Evolutionary conservation across 1,140 invertebrate species (phyloP).

Genomic region (Caenorhabditis remanei): DNA sequence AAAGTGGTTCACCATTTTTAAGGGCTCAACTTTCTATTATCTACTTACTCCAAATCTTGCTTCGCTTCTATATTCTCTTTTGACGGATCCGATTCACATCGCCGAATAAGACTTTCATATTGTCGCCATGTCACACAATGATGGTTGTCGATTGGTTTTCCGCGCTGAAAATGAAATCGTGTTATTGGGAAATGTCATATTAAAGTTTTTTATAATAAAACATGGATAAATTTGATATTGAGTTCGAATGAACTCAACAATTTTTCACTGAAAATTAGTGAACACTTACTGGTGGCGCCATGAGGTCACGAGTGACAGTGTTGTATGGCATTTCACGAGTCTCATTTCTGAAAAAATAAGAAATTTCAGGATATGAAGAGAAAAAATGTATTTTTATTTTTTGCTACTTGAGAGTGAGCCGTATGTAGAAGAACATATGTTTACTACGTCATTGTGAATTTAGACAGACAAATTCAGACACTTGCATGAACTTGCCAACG

Average conservation of each 20-base stretch:
- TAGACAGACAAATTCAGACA: too few species aligned
- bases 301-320: not conserved
- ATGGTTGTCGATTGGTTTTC: constrained; percentile 39
- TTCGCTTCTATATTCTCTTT: constrained; percentile 44
- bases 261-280: not conserved
- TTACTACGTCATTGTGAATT: too few species aligned
- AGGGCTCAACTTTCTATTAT: not conserved
- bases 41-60: constrained; percentile 1
- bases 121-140: constrained; percentile 44
- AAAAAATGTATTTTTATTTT: too few species aligned
- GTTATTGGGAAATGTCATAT: not conserved
- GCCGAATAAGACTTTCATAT: constrained; percentile 19
- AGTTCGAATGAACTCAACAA: not conserved
- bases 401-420: too few species aligned
- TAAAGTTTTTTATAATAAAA: too few species aligned
- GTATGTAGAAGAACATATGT: too few species aligned
- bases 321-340: constrained; percentile 38
- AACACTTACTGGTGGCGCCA: constrained; percentile 19
- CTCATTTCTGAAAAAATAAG: constrained; percentile 17
- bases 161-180: constrained; percentile 25
- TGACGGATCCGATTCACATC: constrained; percentile 14
- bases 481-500: too few species aligned
- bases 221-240: not conserved
- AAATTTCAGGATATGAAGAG: too few species aligned
- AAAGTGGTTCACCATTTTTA: not conserved